A percentile compares a stretch with the other conserved stretches of the same genome.
Conservation (phyloP, 2,797 vertebrate genomes). For the Leptatherina wallacei region DNA sequence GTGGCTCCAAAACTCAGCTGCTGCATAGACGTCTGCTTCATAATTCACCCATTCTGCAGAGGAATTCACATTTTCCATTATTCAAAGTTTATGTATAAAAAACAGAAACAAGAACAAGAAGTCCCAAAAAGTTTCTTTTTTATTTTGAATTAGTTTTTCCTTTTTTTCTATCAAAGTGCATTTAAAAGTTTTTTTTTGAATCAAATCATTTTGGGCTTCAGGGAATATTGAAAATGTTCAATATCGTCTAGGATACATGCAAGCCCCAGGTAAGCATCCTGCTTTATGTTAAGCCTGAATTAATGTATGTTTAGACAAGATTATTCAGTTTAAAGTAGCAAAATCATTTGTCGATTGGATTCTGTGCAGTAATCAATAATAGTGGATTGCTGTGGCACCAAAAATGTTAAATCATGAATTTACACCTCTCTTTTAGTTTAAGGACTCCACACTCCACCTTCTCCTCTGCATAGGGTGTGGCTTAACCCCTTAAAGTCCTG, state of each 20-base stretch:
- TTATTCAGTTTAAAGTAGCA: neutral
- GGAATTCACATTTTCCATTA: neutral
- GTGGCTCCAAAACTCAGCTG: conserved; percentile 33
- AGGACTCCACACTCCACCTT: too few relatives aligned
- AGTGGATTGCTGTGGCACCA: neutral
- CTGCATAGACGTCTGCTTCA: conserved; percentile 14
- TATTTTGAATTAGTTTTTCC: too few relatives aligned
- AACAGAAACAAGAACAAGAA: neutral
- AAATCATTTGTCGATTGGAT: neutral
- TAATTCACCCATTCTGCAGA: neutral
- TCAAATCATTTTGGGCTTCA: too few relatives aligned
- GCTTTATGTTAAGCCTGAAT: neutral
- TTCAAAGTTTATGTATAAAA: conserved; percentile 11
- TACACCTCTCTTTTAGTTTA: too few relatives aligned
- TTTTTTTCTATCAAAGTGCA: too few relatives aligned
- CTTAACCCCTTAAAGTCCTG: too few relatives aligned
- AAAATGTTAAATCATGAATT: too few relatives aligned
- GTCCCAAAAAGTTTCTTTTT: too few relatives aligned
- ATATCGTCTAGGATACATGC: too few relatives aligned
- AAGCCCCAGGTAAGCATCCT: neutral
- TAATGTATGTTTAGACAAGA: neutral
- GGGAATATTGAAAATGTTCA: too few relatives aligned
- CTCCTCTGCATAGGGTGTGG: too few relatives aligned
- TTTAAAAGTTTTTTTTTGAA: too few relatives aligned
- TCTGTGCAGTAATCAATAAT: neutral